Evolutionary conservation across 2,113 vertebrate genomes (phyloP).

Genomic region (Leucosticte australis): DNA sequence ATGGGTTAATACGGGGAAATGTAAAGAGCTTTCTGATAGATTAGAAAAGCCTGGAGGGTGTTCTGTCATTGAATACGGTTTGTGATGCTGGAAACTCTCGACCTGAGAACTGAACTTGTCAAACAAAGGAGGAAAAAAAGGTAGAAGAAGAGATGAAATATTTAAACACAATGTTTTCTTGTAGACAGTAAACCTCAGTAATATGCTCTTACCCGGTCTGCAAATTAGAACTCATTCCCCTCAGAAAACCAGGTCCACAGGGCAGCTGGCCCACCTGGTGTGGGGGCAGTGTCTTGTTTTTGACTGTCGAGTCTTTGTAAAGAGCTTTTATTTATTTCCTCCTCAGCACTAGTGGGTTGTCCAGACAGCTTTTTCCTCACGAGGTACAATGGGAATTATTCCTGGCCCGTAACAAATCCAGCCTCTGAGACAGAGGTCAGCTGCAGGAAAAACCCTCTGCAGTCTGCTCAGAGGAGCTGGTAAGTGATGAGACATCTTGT

Average conservation of each 20-base stretch:
- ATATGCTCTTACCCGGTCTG: neutral
- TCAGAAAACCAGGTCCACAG: neutral
- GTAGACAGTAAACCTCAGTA: neutral
- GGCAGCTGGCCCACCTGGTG: neutral
- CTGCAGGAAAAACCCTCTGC: conserved; percentile 73
- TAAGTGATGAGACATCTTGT: conserved; percentile 30
- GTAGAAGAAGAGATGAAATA: neutral
- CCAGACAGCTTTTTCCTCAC: conserved; percentile 35
- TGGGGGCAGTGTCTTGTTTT: neutral
- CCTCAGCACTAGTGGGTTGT: conserved; percentile 74
- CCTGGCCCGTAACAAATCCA: conserved; percentile 75
- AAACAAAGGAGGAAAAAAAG: neutral
- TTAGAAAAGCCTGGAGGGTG: neutral
- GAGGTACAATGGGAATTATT: conserved; percentile 76
- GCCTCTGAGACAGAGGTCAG: neutral
- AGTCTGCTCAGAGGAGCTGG: conserved; percentile 76
- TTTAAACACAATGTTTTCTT: neutral
- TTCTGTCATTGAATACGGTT: neutral
- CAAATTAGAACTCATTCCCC: neutral
- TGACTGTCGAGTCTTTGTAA: neutral
- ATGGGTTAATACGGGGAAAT: neutral
- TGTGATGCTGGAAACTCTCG: neutral
- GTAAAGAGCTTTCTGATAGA: neutral
- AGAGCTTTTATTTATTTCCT: neutral
- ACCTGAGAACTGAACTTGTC: neutral